phyloP scores from a whole-genome alignment of 2,888 invertebrate species.

The Maniola hyperantus region DNA sequence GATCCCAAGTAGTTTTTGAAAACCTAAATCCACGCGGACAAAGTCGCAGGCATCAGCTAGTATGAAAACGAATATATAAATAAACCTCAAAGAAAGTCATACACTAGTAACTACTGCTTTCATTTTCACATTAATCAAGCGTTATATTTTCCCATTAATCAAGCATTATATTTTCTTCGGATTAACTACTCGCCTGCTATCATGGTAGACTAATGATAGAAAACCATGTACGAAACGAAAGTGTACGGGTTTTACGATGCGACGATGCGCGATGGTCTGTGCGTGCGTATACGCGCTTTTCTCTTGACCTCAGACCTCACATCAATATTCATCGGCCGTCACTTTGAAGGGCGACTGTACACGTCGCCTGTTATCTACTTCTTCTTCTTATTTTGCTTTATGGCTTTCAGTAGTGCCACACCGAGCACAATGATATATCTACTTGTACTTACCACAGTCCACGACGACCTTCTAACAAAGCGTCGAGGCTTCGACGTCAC shows the following conservation, averaged over 20 bases:
- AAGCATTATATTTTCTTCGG: slow-evolving; percentile 7
- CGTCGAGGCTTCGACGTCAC: too few species aligned
- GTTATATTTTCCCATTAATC: background rate
- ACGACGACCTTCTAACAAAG: too few species aligned
- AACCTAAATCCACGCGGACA: too few species aligned
- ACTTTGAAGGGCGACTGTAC: slow-evolving; percentile 20
- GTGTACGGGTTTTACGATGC: slow-evolving; percentile 31
- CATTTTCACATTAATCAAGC: slow-evolving; percentile 1
- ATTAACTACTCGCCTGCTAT: slow-evolving; percentile 5
- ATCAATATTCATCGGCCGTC: slow-evolving; percentile 58
- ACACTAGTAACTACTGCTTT: background rate
- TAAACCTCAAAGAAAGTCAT: background rate
- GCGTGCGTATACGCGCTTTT: slow-evolving; percentile 37
- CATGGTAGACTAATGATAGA: slow-evolving; percentile 26
- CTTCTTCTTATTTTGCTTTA: too few species aligned
- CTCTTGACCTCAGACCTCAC: slow-evolving; percentile 47
- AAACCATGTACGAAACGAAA: slow-evolving; percentile 36
- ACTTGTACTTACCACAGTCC: too few species aligned
- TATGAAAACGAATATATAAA: background rate
- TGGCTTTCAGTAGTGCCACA: too few species aligned
- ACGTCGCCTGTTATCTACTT: background rate
- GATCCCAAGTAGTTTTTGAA: too few species aligned
- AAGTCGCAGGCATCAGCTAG: too few species aligned
- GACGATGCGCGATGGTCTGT: too few species aligned
- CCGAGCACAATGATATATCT: too few species aligned